Conservation (phyloP, 2,113 vertebrate species). For the Anser cygnoides region DNA sequence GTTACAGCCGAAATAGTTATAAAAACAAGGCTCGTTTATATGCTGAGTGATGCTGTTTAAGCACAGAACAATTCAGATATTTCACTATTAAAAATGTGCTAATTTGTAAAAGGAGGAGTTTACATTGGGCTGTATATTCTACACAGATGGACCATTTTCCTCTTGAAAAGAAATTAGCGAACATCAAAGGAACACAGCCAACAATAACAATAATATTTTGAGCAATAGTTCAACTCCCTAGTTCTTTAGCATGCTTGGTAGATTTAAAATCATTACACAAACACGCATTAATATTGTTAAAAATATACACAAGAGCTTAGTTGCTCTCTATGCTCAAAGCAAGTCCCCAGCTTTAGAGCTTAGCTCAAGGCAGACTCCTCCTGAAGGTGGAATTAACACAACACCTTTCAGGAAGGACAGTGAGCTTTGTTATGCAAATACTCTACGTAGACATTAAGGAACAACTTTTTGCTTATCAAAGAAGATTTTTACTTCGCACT, state of each 20-base stretch:
- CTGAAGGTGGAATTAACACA: neutral
- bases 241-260: neutral
- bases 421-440: neutral
- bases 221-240: neutral
- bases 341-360: neutral
- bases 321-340: neutral
- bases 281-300: neutral
- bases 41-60: neutral
- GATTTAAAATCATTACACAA: neutral
- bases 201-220: neutral
- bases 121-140: neutral
- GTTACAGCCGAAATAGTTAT: neutral
- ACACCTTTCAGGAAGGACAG: neutral
- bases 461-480: neutral
- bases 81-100: neutral
- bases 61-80: neutral
- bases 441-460: neutral
- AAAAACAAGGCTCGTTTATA: neutral
- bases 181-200: conserved; percentile 17
- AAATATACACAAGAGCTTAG: neutral
- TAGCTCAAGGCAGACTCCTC: neutral
- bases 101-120: neutral
- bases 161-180: neutral
- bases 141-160: neutral
- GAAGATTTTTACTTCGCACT: neutral